These are phyloP conservation scores for Sminthopsis crassicaudata DNA, from an alignment of 2,113 vertebrate species.

Conservation along the genomic window DNA sequence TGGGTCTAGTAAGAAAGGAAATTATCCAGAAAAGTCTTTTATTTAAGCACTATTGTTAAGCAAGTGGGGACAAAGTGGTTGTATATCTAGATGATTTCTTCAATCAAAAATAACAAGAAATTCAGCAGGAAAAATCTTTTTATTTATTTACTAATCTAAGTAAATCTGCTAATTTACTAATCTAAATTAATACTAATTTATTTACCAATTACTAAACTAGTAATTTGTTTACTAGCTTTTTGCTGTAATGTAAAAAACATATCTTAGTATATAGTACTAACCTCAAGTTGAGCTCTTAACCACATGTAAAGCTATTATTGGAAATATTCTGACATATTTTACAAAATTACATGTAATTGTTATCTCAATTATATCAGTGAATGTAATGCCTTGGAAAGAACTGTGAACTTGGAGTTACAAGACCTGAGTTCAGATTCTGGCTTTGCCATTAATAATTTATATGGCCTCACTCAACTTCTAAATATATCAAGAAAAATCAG, in stretches of 20 bases:
- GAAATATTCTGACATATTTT: background rate
- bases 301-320: background rate
- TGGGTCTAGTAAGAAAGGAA: constrained; percentile 17
- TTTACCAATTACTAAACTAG: too few species aligned
- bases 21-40: constrained; percentile 38
- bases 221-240: background rate
- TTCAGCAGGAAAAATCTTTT: constrained; percentile 45
- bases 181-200: too few species aligned
- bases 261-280: background rate
- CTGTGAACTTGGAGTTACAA: background rate
- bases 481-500: background rate
- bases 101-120: constrained; percentile 20
- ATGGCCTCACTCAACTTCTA: background rate
- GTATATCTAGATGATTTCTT: constrained; percentile 27
- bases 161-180: too few species aligned
- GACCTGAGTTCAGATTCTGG: background rate
- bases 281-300: background rate
- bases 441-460: background rate
- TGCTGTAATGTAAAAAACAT: background rate
- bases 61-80: constrained; percentile 48
- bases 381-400: background rate
- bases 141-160: background rate
- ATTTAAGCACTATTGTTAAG: background rate
- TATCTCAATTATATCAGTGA: background rate
- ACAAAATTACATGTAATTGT: background rate